A percentile compares a stretch with the other conserved stretches of the same genome.
Evolutionary conservation across 2,888 invertebrate genomes (phyloP).

Genomic region (Nycteola revayana): DNA sequence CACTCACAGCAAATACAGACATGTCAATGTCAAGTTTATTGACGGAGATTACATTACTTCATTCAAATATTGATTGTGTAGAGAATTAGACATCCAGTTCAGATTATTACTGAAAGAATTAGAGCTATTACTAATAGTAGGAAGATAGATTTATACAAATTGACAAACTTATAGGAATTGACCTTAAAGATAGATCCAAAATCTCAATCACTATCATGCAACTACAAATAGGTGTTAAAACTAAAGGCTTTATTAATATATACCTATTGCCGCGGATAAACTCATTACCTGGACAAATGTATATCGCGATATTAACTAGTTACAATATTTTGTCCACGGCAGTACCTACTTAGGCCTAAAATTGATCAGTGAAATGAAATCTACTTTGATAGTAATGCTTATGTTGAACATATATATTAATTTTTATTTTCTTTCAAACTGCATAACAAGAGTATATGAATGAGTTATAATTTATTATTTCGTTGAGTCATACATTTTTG

Average conservation of each 20-base stretch:
- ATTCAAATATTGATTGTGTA: not conserved
- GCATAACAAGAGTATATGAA: conserved; percentile 34
- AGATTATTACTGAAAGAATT: conserved; percentile 30
- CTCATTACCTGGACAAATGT: no score
- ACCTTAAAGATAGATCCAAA: not conserved
- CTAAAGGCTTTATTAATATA: no score
- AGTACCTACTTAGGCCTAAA: conserved; percentile 14
- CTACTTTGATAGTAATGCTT: conserved; percentile 9
- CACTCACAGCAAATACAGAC: conserved; percentile 7
- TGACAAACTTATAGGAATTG: conserved; percentile 7
- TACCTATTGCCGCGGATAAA: no score
- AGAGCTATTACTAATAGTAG: conserved; percentile 4
- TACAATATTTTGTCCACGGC: not conserved
- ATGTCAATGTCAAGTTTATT: no score
- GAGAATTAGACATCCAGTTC: conserved; percentile 11
- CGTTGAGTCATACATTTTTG: conserved; percentile 43
- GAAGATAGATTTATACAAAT: conserved; percentile 37
- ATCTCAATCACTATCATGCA: no score
- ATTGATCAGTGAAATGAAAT: conserved; percentile 14
- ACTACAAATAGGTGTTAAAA: no score
- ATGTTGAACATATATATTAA: conserved; percentile 38
- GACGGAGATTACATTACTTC: no score
- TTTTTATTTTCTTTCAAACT: conserved; percentile 19
- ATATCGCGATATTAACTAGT: no score
- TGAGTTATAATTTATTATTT: conserved; percentile 28